phyloP scores from a whole-genome alignment of 1,140 invertebrate genomes.

The Nautilus pompilius region DNA sequence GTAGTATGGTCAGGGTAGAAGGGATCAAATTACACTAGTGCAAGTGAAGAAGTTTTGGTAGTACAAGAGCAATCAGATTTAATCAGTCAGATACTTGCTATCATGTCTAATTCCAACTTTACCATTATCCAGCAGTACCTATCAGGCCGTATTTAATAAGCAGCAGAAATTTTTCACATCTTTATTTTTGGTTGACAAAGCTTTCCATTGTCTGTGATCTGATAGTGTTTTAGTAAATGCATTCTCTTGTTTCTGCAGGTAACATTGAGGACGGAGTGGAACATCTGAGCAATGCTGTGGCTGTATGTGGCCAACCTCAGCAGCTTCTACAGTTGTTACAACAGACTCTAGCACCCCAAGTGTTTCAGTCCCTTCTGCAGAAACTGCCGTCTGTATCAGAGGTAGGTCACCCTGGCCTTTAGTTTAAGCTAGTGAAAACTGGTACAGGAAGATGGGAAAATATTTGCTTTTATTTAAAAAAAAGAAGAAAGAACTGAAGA shows the following conservation, averaged over 20 bases:
- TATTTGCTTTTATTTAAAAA: too few species aligned
- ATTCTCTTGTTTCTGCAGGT: constrained; percentile 57
- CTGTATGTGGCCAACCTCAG: constrained; percentile 92
- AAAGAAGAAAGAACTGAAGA: too few species aligned
- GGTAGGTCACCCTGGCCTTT: too few species aligned
- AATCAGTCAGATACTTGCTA: background rate
- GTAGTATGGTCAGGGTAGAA: too few species aligned
- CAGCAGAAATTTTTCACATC: background rate
- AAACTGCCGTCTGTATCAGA: constrained; percentile 70
- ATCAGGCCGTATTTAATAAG: background rate
- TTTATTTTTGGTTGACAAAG: background rate
- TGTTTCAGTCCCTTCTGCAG: constrained; percentile 83
- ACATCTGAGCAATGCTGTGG: constrained; percentile 89
- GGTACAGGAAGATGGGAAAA: too few species aligned
- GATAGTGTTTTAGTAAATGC: background rate
- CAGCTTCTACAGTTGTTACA: constrained; percentile 90
- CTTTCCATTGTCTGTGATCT: background rate
- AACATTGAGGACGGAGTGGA: constrained; percentile 88
- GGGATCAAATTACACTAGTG: too few species aligned
- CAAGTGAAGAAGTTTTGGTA: too few species aligned
- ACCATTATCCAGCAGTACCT: background rate
- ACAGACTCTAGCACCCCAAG: constrained; percentile 86
- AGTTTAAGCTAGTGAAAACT: too few species aligned
- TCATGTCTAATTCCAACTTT: background rate
- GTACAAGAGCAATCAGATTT: background rate